A percentile compares a stretch with the other conserved stretches of the same genome.
Evolutionary conservation across 2,888 invertebrate species (phyloP).

Genomic region (Meiosimyza decipiens): DNA sequence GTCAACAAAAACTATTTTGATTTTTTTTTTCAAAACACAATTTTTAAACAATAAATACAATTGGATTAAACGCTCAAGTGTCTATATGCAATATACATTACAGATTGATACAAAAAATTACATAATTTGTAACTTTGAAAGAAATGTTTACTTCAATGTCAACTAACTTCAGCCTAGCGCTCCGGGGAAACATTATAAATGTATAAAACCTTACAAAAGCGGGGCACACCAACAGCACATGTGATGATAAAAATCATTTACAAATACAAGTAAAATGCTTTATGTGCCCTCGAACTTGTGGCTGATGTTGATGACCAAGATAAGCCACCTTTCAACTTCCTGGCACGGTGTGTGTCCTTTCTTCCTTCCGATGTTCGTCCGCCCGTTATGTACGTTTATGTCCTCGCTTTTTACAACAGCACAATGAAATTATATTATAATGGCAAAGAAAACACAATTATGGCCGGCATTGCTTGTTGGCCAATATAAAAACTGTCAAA

Average conservation of each 20-base stretch:
- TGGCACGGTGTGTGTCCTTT: constrained; percentile 1
- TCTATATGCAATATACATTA: no score
- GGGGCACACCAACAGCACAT: no score
- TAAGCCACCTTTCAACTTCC: constrained; percentile 11
- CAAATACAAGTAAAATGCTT: constrained; percentile 19
- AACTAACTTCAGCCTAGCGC: background rate
- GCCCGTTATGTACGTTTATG: background rate
- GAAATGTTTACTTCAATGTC: no score
- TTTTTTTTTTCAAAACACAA: no score
- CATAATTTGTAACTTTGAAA: no score
- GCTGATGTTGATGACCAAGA: constrained; percentile 28
- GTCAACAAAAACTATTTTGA: no score
- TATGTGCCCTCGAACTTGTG: constrained; percentile 12
- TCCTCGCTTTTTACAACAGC: background rate
- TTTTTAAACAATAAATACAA: no score
- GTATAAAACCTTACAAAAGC: background rate
- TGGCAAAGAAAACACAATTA: constrained; percentile 19
- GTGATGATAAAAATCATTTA: constrained; percentile 4
- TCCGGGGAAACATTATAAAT: background rate
- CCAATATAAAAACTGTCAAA: constrained; percentile 15
- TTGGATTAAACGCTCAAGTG: no score
- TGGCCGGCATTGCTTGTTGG: background rate
- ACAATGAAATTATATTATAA: constrained; percentile 28
- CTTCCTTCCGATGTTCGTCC: background rate
- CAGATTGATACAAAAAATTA: no score